Evolutionary conservation across 2,888 invertebrate species (phyloP), one percentile per base, ranked within the genome.

Genomic region (Tachina lurida): DNA sequence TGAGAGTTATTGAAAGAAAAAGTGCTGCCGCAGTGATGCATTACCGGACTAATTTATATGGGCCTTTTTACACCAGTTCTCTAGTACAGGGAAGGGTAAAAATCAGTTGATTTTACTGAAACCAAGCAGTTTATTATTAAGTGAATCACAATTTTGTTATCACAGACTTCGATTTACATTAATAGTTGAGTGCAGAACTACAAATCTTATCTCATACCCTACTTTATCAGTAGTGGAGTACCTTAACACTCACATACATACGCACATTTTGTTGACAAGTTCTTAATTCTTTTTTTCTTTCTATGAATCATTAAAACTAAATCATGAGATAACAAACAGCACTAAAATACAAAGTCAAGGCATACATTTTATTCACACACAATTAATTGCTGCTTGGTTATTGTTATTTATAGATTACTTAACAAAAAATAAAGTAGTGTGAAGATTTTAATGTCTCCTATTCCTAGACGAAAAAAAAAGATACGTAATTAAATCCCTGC

Each of bases 251-350:
- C 39, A 15, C 22, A 31, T 49, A 15, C 22, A 31, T 49, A 31
- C 12, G 17, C 17, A 41, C 31, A 68, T 4, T 47, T 9, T 39
- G 47, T 39, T 49, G 49, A 62, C 47, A 62, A 62, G 39, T 45
- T 52, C 45, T 39, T 31, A 7, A 7, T 31, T n/a, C n/a, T n/a
- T 31, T 31, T 31, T 31, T 22, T n/a, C 49, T n/a, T 75, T 31
- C 22, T 49, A 22, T n/a, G 49, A 77, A 52, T 70, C 68, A 78
- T 52, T 62, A 60, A 62, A 60, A 70, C 60, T 22, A 65, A 78
- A 68, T 52, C 17, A 78, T 43, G 17, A 41, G 15, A 58, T 19
- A 56, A 58, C 43, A 52, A 75, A 54, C 31, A 31, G 45, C 3
- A 76, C 31, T 17, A 47, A 67, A 41, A 31, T 12, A 22, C 60